phyloP scores from a whole-genome alignment of 2,113 vertebrate genomes.

The Gambusia affinis region DNA sequence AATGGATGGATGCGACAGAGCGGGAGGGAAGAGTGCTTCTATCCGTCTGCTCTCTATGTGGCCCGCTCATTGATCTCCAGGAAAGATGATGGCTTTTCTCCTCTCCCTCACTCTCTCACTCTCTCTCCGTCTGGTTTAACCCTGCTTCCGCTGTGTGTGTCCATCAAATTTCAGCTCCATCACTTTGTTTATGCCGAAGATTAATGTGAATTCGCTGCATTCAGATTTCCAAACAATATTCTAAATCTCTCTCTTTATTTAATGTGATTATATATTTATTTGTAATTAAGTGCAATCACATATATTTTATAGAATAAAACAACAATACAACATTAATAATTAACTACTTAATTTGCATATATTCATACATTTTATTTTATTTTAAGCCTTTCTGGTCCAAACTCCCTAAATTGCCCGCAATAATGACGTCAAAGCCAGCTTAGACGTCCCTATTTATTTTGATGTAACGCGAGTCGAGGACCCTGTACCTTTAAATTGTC shows the following conservation, averaged over 20 bases:
- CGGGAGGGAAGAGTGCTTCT: constrained; percentile 43
- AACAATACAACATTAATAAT: too few species aligned
- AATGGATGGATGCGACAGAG: constrained; percentile 62
- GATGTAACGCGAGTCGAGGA: background rate
- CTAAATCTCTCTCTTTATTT: too few species aligned
- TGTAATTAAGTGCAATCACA: too few species aligned
- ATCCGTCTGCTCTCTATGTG: constrained; percentile 52
- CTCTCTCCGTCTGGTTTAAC: constrained; percentile 15
- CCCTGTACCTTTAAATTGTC: constrained; percentile 53
- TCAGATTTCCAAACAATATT: too few species aligned
- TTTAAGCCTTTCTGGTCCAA: background rate
- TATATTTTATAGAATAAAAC: too few species aligned
- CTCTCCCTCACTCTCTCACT: constrained; percentile 32
- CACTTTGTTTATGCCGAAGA: background rate
- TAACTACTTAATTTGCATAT: background rate
- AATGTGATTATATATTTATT: too few species aligned
- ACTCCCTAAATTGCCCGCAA: background rate
- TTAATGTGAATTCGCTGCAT: too few species aligned
- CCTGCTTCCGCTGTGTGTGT: background rate
- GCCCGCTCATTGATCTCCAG: constrained; percentile 44
- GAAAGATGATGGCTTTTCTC: constrained; percentile 31
- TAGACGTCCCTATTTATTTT: background rate
- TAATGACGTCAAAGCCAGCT: constrained; percentile 15
- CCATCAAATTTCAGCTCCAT: background rate
- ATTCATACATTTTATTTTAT: background rate